Evolutionary conservation across 2,888 invertebrate genomes (phyloP).

Genomic region (Tachina lurida): DNA sequence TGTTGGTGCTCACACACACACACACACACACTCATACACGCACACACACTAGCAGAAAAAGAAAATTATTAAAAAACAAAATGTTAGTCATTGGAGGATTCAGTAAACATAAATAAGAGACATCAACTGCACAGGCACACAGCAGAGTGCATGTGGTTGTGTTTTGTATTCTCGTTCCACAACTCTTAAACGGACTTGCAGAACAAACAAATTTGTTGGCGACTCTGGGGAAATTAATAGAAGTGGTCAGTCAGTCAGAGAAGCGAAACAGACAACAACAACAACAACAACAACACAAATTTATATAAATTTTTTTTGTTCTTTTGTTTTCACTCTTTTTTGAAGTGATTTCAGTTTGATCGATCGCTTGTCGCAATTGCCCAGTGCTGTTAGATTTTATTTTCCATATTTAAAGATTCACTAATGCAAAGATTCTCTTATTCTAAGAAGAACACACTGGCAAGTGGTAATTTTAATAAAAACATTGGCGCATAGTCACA

Average conservation of each 20-base stretch:
- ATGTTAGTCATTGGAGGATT: conserved; percentile 38
- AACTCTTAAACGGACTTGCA: neutral
- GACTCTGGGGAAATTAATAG: conserved; percentile 69
- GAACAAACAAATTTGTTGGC: conserved; percentile 56
- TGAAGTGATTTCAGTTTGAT: conserved; percentile 4
- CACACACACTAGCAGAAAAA: neutral
- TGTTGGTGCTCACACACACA: neutral
- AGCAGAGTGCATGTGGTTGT: neutral
- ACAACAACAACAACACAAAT: conserved; percentile 6
- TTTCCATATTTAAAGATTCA: too few species aligned
- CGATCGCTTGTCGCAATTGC: neutral
- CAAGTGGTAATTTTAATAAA: too few species aligned
- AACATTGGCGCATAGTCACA: too few species aligned
- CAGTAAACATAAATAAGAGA: conserved; percentile 43
- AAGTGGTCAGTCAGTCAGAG: conserved; percentile 65
- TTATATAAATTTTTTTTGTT: conserved; percentile 5
- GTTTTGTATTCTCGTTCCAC: conserved; percentile 1
- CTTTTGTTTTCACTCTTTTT: neutral
- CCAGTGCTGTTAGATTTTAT: neutral
- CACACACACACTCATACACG: neutral
- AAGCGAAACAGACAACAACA: conserved; percentile 33
- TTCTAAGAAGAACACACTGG: too few species aligned
- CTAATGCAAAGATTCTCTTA: too few species aligned
- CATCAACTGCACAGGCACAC: conserved; percentile 25
- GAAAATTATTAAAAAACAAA: conserved; percentile 46